Percentiles rank a stretch among this genome's conserved stretches.
Conservation (phyloP, 1,140 invertebrate species). For the Bombus fervidus region DNA sequence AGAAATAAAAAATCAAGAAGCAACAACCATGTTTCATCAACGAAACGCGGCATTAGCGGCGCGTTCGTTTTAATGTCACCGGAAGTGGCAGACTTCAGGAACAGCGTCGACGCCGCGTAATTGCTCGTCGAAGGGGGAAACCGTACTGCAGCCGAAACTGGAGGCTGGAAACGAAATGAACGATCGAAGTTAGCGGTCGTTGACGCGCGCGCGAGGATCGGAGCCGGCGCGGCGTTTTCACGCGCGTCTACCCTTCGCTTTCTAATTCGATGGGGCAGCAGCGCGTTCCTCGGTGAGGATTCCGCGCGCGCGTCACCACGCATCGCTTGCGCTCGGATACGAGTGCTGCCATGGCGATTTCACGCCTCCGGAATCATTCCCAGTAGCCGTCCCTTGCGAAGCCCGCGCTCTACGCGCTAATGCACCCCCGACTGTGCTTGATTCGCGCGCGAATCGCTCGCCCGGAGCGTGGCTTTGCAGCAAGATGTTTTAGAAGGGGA, state of each 20-base stretch:
- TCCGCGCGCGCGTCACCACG: conserved; percentile 7
- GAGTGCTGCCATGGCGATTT: conserved; percentile 2
- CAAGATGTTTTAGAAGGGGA: not conserved
- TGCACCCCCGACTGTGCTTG: not conserved
- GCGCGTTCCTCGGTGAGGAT: conserved; percentile 7
- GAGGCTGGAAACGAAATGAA: not conserved
- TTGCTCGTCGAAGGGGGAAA: too few species aligned
- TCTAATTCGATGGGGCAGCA: not conserved
- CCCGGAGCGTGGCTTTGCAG: not conserved
- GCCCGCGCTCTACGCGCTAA: not conserved
- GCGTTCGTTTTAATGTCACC: too few species aligned
- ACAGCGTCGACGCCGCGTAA: too few species aligned
- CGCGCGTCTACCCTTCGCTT: not conserved
- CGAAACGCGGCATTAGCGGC: too few species aligned
- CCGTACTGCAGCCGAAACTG: too few species aligned
- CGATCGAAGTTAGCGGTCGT: not conserved
- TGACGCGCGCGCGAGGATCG: not conserved
- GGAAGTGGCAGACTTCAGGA: too few species aligned
- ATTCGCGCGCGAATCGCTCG: not conserved
- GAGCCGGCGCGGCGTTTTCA: not conserved
- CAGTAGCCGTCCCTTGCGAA: not conserved
- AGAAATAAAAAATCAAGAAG: too few species aligned
- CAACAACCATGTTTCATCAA: too few species aligned
- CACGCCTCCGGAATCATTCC: conserved; percentile 15
- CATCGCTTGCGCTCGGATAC: not conserved